A percentile compares a stretch with the other conserved stretches of the same genome.
phyloP scores from a whole-genome alignment of 92 coral and sea anemone species.

The Parazoanthus darwini region DNA sequence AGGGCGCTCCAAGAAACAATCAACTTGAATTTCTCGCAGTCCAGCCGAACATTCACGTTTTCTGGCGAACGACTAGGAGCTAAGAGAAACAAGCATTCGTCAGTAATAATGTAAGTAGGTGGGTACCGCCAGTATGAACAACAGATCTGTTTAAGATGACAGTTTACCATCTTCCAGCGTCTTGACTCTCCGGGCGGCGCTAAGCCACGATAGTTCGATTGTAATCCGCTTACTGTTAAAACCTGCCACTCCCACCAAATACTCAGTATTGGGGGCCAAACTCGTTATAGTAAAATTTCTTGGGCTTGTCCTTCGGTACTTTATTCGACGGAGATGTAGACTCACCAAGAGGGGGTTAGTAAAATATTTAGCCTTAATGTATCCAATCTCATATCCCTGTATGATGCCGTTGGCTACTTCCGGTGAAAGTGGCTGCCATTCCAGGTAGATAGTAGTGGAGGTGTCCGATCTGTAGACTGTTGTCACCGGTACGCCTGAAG shows the following conservation, averaged over 20 bases:
- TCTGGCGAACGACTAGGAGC: slow-evolving; percentile 42
- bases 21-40: slow-evolving; percentile 36
- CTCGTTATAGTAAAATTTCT: background rate
- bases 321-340: background rate
- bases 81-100: background rate
- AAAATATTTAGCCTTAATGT: background rate
- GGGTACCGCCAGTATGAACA: no score
- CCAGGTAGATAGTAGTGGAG: background rate
- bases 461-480: background rate
- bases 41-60: slow-evolving; percentile 11
- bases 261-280: background rate
- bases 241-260: slow-evolving; percentile 6
- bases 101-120: no score
- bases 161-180: slow-evolving; percentile 12
- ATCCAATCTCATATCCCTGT: background rate
- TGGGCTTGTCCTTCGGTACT: background rate
- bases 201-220: background rate
- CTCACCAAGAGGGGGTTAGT: no score
- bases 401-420: background rate
- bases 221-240: background rate
- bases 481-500: background rate
- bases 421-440: slow-evolving; percentile 4
- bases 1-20: slow-evolving; percentile 23
- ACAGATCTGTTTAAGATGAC: no score
- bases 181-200: background rate